Evolutionary conservation across 1,140 invertebrate genomes (phyloP), one percentile per base, ranked within the genome.

Genomic region (Conus betulinus): DNA sequence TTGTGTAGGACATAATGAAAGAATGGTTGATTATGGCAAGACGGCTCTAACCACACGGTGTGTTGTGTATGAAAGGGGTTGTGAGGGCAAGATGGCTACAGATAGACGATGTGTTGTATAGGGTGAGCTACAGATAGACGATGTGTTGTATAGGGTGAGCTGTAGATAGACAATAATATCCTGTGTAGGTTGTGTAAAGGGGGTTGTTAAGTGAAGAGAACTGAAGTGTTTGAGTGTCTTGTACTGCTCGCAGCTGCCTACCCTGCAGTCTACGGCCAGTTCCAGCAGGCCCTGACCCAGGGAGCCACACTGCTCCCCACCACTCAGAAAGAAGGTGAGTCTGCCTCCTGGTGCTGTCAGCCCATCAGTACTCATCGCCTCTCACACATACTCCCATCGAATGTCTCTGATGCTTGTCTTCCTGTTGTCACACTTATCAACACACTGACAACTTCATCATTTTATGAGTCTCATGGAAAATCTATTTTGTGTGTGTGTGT

Each of bases 321-420:
- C 89, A 97, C 97, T 94, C 98, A 98, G 96, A 98, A 98, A 97
- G 98, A 99, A 98, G 98, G 98, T 98, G 98, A 98, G 97, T 11
- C 82, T 83, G 15, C 15, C 15, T 11, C 55, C 82, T 25, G 17
- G 23, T 52, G 5, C 82, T 39, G 39, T 39, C 39, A 39, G 39
- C 39, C 39, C 39, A 3, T 39, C 39, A 39, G 39, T 39, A 39
- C 78, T 5, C n/a, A 23, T 53, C 78, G 5, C 78, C 27, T 17
- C n/a, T 53, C 57, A 17, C 17, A 5, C 57, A 15, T 83, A 57
- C 82, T 55, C 23, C 57, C 52, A 60, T 15, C 15, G 57, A 60
- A 8, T 60, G 8, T 60, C 57, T 60, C 8, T 60, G 57, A 15
- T 39, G 57, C 57, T 60, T 60, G 57, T 60, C 20, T 55, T 27